Base-by-base conservation (phyloP, 2,113 vertebrate genomes). In the Tragelaphus scriptus region DNA sequence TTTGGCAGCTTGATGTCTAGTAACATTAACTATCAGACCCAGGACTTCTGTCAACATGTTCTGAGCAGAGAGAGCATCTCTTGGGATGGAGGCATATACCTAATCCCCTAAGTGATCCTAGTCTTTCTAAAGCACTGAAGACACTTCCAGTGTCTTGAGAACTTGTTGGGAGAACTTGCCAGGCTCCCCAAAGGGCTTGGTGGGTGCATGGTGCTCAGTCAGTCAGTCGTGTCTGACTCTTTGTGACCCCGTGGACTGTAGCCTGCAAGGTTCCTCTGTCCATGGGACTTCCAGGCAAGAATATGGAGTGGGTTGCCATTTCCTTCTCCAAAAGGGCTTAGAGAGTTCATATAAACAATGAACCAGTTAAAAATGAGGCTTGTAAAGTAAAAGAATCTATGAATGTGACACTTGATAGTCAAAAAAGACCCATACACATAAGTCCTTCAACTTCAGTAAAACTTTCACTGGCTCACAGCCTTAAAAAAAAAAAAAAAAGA, bases 171-270 rank as follows among this genome's bases (percentile, higher is more conserved):
- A 71, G 51, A 32, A 92, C 4, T 0, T 26, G 44, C 81, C 55
- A 47, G 55, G 10, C 26, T 77, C 65, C n/a, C 68, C n/a, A 40
- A 23, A 23, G 68, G 68, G 68, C 19, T 75, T 21, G 5, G 68
- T 6, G 19, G n/a, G 68, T 1, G 1, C 32, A 75, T 6, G 68
- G 0, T 75, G 68, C 68, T 75, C n/a, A 13, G n/a, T 21, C 2
- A 10, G 10, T 21, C n/a, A 23, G 19, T 40, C 11, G 2, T 40
- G 68, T 23, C 68, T 0, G 2, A 71, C 19, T 40, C 68, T 75
- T 75, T 40, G 68, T 6, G n/a, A 75, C 36, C n/a, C 68, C 0
- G n/a, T 40, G 19, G n/a, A 40, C 68, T 75, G 68, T 21, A 75
- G 19, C 68, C 68, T 75, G 68, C 19, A 75, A 71, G 68, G n/a